phyloP scores from a whole-genome alignment of 2,888 invertebrate species.

The Heliconius ismenius region DNA sequence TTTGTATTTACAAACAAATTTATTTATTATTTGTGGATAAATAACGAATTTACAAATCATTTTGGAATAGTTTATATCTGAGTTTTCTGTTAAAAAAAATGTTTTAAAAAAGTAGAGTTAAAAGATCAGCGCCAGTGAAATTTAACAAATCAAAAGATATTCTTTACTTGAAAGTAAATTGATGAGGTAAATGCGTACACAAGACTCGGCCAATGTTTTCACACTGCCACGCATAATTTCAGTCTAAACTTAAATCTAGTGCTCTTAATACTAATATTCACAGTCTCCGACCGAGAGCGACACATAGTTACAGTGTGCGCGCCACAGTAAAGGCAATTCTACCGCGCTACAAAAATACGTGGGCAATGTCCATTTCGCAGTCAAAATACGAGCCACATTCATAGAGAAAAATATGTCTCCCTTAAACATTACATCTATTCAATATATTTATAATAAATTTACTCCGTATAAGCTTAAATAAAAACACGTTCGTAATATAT shows the following conservation, averaged over 20 bases:
- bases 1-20: no score
- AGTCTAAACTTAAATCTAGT: conserved; percentile 68
- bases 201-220: conserved; percentile 60
- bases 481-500: conserved; percentile 65
- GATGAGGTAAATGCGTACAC: conserved; percentile 41
- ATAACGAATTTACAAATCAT: background rate
- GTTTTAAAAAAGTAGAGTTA: background rate
- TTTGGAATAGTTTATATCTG: background rate
- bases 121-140: background rate
- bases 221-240: conserved; percentile 66
- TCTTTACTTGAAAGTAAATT: conserved; percentile 14
- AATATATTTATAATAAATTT: conserved; percentile 63
- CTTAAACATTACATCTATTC: conserved; percentile 62
- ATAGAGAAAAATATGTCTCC: conserved; percentile 81
- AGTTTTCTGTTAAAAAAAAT: background rate
- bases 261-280: conserved; percentile 70
- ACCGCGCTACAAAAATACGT: conserved; percentile 81
- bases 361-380: conserved; percentile 79
- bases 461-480: conserved; percentile 61
- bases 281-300: conserved; percentile 73
- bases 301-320: conserved; percentile 57
- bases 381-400: conserved; percentile 75
- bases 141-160: background rate
- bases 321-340: conserved; percentile 73
- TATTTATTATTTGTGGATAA: no score